A percentile compares a stretch with the other conserved stretches of the same genome.
Conservation (phyloP, 2,888 invertebrate species). For the Zaprionus lineosus region DNA sequence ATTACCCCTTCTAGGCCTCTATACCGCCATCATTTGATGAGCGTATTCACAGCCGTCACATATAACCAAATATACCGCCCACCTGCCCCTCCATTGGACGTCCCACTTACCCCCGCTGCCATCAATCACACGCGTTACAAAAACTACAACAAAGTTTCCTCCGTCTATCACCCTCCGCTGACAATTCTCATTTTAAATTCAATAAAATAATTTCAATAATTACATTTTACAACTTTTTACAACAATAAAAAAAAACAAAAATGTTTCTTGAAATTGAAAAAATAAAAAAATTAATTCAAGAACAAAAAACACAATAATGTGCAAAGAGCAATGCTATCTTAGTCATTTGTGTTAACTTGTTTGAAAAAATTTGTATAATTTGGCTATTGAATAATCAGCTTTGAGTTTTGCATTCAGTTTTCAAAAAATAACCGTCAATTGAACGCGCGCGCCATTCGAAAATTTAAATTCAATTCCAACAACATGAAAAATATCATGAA, state of each 20-base stretch:
- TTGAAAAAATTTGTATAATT: slow-evolving; percentile 4
- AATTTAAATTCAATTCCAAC: slow-evolving; percentile 69
- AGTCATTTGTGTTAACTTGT: slow-evolving; percentile 1
- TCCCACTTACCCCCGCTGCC: slow-evolving; percentile 10
- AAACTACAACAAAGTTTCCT: slow-evolving; percentile 41
- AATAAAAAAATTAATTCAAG: not conserved
- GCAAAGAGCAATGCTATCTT: slow-evolving; percentile 15
- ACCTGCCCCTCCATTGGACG: slow-evolving; percentile 14
- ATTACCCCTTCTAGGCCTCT: slow-evolving; percentile 1
- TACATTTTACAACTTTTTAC: slow-evolving; percentile 25
- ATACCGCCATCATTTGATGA: slow-evolving; percentile 33
- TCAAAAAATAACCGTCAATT: slow-evolving; percentile 78
- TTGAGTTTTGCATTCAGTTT: slow-evolving; percentile 27
- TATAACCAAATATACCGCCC: slow-evolving; percentile 57
- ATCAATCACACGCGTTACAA: slow-evolving; percentile 39
- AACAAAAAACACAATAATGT: slow-evolving; percentile 5
- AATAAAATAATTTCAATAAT: slow-evolving; percentile 34
- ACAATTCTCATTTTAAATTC: not conserved
- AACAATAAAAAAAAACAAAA: slow-evolving; percentile 16
- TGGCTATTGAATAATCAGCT: slow-evolving; percentile 45
- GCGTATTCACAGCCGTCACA: slow-evolving; percentile 43
- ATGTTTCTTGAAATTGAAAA: too few relatives aligned
- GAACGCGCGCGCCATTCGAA: slow-evolving; percentile 76
- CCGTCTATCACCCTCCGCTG: not conserved
- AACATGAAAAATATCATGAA: slow-evolving; percentile 41